Evolutionary conservation across 2,113 vertebrate species (phyloP), one percentile per base, ranked within the genome.

Genomic region (Centropus bengalensis): DNA sequence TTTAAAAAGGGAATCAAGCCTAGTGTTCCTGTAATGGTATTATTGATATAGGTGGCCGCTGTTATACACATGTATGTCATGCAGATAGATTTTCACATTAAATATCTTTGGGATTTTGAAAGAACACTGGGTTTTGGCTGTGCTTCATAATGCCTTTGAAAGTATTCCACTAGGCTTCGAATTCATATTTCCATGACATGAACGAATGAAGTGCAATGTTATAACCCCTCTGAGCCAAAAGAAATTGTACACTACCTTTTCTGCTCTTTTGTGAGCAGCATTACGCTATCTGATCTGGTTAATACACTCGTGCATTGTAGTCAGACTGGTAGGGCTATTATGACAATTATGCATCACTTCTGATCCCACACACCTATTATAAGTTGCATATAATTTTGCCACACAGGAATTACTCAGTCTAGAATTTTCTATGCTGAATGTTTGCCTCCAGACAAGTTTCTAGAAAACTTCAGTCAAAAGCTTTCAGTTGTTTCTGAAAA

Each of bases 341-440:
- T 23, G 45, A 69, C 58, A 91, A 58, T 86, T 66, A 90, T 33
- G 51, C 20, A 42, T 24, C 71, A 70, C 5, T 86, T 93, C 68
- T 2, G 1, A 83, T 52, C 12, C 45, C 71, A 36, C 5, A 77
- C 75, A 47, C 26, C 47, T 93, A 42, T 74, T 91, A 90, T 75
- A 47, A 59, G 60, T 44, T 63, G 60, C 66, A 32, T 30, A n/a
- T 38, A 88, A 59, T 96, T 88, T 92, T 94, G 73, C 55, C 52
- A 83, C 28, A 51, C 17, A 30, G 32, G 5, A 95, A 77, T 38
- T 69, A 20, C 36, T 86, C 52, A 14, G 32, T 59, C 73, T 78
- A 69, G 86, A 96, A 90, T 92, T 95, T 95, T 90, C 92, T 64
- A 71, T 63, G 44, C 60, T 92, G 82, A 56, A 44, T 78, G 40